These are phyloP conservation scores for Tychaedon coryphoeus DNA, from an alignment of 2,113 vertebrate species.

Conservation along the genomic window DNA sequence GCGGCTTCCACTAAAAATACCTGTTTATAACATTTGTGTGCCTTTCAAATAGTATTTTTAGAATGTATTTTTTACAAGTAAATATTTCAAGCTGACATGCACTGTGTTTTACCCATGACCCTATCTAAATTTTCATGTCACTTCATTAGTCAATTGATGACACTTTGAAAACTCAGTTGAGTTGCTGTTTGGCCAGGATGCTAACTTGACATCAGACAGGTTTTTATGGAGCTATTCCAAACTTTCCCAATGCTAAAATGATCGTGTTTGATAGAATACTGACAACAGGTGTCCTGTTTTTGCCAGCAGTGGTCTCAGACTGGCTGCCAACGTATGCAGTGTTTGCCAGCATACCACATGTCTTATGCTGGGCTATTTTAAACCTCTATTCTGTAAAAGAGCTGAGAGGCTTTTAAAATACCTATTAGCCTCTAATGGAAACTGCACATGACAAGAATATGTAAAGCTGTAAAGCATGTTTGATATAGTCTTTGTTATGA, in stretches of 20 bases:
- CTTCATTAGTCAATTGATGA: not conserved
- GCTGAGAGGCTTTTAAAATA: not conserved
- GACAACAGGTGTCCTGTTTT: slow-evolving; percentile 40
- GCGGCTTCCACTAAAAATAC: not conserved
- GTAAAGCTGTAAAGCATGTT: not conserved
- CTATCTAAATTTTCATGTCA: not conserved
- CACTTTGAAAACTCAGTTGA: not conserved
- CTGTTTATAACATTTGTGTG: not conserved
- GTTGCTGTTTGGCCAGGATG: not conserved
- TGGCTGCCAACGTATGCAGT: not conserved
- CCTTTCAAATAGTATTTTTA: not conserved
- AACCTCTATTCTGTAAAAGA: slow-evolving; percentile 2
- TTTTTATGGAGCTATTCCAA: slow-evolving; percentile 1
- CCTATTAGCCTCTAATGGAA: not conserved
- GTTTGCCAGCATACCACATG: slow-evolving; percentile 27
- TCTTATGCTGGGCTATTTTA: slow-evolving; percentile 49
- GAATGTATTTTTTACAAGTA: not conserved
- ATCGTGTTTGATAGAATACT: not conserved
- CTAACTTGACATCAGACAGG: not conserved
- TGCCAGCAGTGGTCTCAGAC: slow-evolving; percentile 20
- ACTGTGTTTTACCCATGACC: not conserved
- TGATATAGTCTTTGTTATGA: not conserved
- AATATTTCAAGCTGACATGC: not conserved
- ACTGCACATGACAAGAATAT: not conserved
- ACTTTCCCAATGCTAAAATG: not conserved